Evolutionary conservation across 2,888 invertebrate species (phyloP), one percentile per base, ranked within the genome.

Genomic region (Noctua pronuba): DNA sequence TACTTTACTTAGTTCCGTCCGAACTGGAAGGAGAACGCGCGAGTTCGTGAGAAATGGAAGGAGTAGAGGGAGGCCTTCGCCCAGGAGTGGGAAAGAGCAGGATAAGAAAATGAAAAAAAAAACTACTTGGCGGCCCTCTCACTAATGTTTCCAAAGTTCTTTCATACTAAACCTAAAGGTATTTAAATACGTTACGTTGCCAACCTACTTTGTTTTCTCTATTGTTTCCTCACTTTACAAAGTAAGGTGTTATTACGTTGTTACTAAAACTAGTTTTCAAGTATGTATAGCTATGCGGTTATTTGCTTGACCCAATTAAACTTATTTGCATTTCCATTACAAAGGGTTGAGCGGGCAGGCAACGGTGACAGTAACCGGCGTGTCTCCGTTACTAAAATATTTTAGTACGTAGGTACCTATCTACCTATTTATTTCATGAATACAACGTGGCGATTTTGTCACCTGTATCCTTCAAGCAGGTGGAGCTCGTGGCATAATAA

Each of bases 291-390:
- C 65, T 67, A 77, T 58, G 68, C 70, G 73, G 74, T 79, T 88
- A 87, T 88, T 87, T 84, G 80, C 84, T 80, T 86, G 90, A 89
- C 89, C 89, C 82, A 89, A 89, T 90, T 90, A 85, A 81, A 80
- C 79, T 82, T 90, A 90, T 90, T 91, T 90, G 88, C 90, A 90
- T 90, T 88, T 87, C 82, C 82, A 90, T 88, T 86, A 83, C 67
- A 81, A 82, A 88, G 83, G 87, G 83, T 84, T 85, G 73, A 83
- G 70, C 73, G 71, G 62, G 41, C 49, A 44, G 58, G 66, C 66
- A 31, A 46, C 64, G 38, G 64, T 55, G 74, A 69, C 55, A 49
- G 18, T 52, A 49, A 73, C 38, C 72, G n/a, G 44, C 55, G 31
- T 70, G 52, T 69, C 24, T 70, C 28, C 18, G 31, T 71, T 38